Base-by-base conservation (phyloP, 1,140 invertebrate species). In the Dendrolimus kikuchii region DNA sequence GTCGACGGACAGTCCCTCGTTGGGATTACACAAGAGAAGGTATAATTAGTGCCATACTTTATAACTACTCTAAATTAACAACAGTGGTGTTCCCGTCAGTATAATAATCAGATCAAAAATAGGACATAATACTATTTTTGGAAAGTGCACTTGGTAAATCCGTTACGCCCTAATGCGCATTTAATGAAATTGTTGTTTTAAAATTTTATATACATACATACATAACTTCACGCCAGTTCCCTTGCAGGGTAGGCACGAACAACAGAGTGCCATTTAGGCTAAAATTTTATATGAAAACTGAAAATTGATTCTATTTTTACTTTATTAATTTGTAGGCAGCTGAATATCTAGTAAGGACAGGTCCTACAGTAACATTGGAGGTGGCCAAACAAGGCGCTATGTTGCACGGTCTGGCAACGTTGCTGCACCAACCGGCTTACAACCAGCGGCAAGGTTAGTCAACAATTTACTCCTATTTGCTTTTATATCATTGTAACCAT, bases 371-470 rank as follows among this genome's bases (percentile, higher is more conserved):
- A 5, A 96, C 94, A 4, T 86, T 99, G 44, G 97, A 99, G 88
- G 97, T 99, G 42, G 97, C 97, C 5, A 99, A 99, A 87, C 96
- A 98, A 81, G 98, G 95, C 38, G 98, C 98, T 36, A 95, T 99
- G 68, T 96, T 96, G 80, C 98, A 99, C 86, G 98, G 98, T 45
- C 88, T 99, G 43, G 96, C 96, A 5, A 97, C 96, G 41, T 89
- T 99, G 52, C 89, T 99, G 6, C 96, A 95, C 60, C 96, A 98
- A 78, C 96, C 96, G 6, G 94, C 82, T 91, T 96, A 68, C 90
- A 95, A 68, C 92, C 95, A 89, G 90, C 91, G 70, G 91, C 95
- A 92, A 78, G 80, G 82, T 85, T 62, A 45, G 45, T 41, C n/a
- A 40, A 23, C 37, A n/a, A 49, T 42, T 7, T 3, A 42, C n/a